phyloP scores from a whole-genome alignment of 2,797 vertebrate species.

The Tarsius wallacei region DNA sequence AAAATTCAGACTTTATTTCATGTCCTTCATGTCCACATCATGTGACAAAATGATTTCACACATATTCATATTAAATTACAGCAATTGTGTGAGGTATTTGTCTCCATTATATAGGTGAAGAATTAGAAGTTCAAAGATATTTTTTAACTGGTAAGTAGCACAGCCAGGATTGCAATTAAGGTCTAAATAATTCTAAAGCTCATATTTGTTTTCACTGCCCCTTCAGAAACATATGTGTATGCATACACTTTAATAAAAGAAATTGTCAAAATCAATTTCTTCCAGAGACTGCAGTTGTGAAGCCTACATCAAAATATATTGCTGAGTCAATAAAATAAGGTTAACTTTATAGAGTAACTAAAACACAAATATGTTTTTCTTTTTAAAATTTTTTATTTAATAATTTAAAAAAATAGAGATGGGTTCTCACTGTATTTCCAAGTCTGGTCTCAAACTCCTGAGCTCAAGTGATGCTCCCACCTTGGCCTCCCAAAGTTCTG shows the following conservation, averaged over 20 bases:
- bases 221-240: neutral
- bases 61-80: slow-evolving; percentile 48
- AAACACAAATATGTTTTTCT: neutral
- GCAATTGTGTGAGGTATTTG: neutral
- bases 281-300: neutral
- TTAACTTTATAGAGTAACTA: neutral
- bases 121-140: slow-evolving; percentile 51
- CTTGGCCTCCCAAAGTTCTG: no score
- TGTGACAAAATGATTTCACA: slow-evolving; percentile 63
- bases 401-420: no score
- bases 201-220: slow-evolving; percentile 1
- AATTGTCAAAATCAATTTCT: slow-evolving; percentile 2
- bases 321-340: neutral
- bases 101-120: slow-evolving; percentile 24
- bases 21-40: slow-evolving; percentile 35
- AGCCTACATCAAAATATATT: neutral
- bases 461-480: no score
- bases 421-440: no score
- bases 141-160: slow-evolving; percentile 3
- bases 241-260: neutral
- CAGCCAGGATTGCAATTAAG: slow-evolving; percentile 16
- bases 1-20: slow-evolving; percentile 55
- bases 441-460: no score
- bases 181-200: slow-evolving; percentile 18
- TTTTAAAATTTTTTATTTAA: no score